These are phyloP conservation scores for Sparidentex hasta DNA, from an alignment of 2,797 vertebrate species.

Conservation along the genomic window DNA sequence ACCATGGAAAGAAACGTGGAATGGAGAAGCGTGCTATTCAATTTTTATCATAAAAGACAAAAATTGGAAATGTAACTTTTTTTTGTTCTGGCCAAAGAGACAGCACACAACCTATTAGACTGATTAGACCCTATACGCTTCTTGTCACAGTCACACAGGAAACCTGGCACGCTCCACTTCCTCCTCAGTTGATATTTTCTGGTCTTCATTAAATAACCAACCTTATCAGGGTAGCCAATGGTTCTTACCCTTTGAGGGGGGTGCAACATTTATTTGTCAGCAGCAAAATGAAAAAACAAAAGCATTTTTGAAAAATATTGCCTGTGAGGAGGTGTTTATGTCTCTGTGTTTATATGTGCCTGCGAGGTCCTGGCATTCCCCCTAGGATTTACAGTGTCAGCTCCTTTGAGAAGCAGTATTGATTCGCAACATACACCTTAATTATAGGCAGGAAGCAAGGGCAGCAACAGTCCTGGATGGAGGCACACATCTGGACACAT, in stretches of 20 bases:
- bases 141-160: slow-evolving; percentile 41
- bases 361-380: neutral
- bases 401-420: slow-evolving; percentile 47
- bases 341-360: slow-evolving; percentile 6
- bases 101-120: slow-evolving; percentile 25
- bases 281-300: neutral
- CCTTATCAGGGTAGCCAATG: slow-evolving; percentile 32
- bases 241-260: neutral
- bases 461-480: neutral
- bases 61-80: neutral
- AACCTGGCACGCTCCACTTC: slow-evolving; percentile 61
- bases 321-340: neutral
- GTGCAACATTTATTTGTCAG: neutral
- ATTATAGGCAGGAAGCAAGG: slow-evolving; percentile 40
- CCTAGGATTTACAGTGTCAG: slow-evolving; percentile 28
- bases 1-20: neutral
- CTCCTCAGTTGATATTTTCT: slow-evolving; percentile 56
- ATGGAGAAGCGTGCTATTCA: neutral
- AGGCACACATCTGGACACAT: slow-evolving; percentile 4
- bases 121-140: slow-evolving; percentile 33
- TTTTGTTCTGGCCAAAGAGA: slow-evolving; percentile 39
- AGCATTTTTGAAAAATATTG: neutral
- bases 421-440: slow-evolving; percentile 46
- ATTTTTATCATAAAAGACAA: slow-evolving; percentile 16
- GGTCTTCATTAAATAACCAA: slow-evolving; percentile 52